Evolutionary conservation across 2,888 invertebrate species (phyloP).

Genomic region (Scotopteryx bipunctaria): DNA sequence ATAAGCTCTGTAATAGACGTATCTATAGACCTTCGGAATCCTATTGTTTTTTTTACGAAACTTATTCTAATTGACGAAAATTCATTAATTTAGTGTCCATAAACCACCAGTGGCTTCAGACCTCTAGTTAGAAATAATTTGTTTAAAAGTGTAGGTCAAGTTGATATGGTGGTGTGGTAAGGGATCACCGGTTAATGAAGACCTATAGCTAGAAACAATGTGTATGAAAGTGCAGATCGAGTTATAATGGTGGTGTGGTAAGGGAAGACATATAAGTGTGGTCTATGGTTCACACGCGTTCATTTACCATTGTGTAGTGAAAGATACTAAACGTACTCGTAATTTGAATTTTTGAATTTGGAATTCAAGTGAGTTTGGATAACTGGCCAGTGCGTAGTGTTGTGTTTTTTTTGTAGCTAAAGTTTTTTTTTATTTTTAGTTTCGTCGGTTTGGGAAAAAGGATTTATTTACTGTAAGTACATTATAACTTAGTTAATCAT

Average conservation of each 20-base stretch:
- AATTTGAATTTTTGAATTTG: slow-evolving; percentile 41
- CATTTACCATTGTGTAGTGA: slow-evolving; percentile 53
- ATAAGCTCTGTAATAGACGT: slow-evolving; percentile 40
- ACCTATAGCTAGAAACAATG: slow-evolving; percentile 19
- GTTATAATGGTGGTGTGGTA: slow-evolving; percentile 48
- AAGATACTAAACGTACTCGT: slow-evolving; percentile 45
- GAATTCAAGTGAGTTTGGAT: slow-evolving; percentile 40
- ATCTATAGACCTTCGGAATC: slow-evolving; percentile 56
- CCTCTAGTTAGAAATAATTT: slow-evolving; percentile 13
- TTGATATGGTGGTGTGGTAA: slow-evolving; percentile 49
- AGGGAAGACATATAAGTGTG: slow-evolving; percentile 64
- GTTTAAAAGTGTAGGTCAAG: slow-evolving; percentile 38
- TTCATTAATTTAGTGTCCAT: slow-evolving; percentile 64
- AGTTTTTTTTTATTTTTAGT: slow-evolving; percentile 35
- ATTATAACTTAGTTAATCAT: not conserved
- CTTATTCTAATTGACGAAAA: slow-evolving; percentile 62
- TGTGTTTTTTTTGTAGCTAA: slow-evolving; percentile 35
- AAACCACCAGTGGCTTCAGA: slow-evolving; percentile 25
- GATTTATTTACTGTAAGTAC: slow-evolving; percentile 46
- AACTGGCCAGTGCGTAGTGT: slow-evolving; percentile 45
- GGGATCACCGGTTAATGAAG: slow-evolving; percentile 31
- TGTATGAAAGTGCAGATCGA: slow-evolving; percentile 39
- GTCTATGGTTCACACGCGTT: slow-evolving; percentile 60
- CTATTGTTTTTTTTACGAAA: slow-evolving; percentile 61
- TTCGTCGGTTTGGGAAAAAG: slow-evolving; percentile 45